Conservation (phyloP, 2,113 vertebrate species). For the Paralichthys olivaceus region DNA sequence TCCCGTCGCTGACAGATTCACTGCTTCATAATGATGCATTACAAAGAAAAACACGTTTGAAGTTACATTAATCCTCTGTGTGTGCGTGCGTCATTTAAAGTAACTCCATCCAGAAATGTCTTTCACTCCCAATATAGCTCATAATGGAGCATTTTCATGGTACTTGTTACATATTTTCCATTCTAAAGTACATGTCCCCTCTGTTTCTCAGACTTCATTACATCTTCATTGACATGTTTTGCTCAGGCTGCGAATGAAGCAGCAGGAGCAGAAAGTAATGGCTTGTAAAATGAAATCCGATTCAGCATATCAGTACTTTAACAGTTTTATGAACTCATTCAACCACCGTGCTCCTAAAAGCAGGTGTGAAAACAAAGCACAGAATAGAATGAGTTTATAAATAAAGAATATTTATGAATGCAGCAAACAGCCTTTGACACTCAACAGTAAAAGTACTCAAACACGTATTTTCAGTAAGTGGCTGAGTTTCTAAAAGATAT, state of each 20-base stretch:
- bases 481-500: too few relatives aligned
- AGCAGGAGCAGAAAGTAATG: slow-evolving; percentile 62
- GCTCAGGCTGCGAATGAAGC: slow-evolving; percentile 55
- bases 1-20: slow-evolving; percentile 77
- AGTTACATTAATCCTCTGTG: slow-evolving; percentile 73
- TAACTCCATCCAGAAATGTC: slow-evolving; percentile 65
- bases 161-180: slow-evolving; percentile 73
- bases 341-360: slow-evolving; percentile 27
- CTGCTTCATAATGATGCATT: slow-evolving; percentile 76
- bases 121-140: slow-evolving; percentile 64
- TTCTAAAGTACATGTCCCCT: slow-evolving; percentile 52
- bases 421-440: not conserved
- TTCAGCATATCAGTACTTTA: slow-evolving; percentile 49
- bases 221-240: slow-evolving; percentile 49
- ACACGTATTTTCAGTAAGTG: not conserved
- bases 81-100: slow-evolving; percentile 69
- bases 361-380: slow-evolving; percentile 20
- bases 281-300: slow-evolving; percentile 67
- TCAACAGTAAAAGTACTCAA: not conserved
- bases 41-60: slow-evolving; percentile 79
- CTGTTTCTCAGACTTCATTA: slow-evolving; percentile 65
- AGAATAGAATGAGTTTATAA: not conserved
- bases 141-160: slow-evolving; percentile 67
- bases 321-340: slow-evolving; percentile 51
- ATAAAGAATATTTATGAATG: slow-evolving; percentile 19